These are phyloP conservation scores for Scaptodrosophila lebanonensis DNA, from an alignment of 1,140 invertebrate species.

Conservation along the genomic window DNA sequence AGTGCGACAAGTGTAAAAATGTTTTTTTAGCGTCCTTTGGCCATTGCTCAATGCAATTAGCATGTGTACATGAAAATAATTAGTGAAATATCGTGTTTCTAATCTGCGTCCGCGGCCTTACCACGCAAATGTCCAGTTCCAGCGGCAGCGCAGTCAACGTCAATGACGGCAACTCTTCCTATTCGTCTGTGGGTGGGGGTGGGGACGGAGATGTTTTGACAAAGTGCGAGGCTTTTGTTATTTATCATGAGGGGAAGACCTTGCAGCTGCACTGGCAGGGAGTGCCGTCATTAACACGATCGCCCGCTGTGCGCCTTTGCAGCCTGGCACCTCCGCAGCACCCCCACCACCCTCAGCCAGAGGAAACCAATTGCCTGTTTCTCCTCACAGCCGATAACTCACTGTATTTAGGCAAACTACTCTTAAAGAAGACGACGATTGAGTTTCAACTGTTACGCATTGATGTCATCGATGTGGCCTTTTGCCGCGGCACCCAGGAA, in stretches of 20 bases:
- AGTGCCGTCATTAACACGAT: constrained; percentile 42
- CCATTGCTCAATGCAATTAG: constrained; percentile 9
- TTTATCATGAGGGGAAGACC: constrained; percentile 35
- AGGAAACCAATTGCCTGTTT: constrained; percentile 25
- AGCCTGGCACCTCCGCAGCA: not conserved
- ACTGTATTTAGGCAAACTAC: constrained; percentile 36
- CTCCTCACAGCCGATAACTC: constrained; percentile 57
- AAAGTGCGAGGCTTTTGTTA: constrained; percentile 36
- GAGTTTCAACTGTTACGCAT: constrained; percentile 38
- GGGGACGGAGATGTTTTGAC: not conserved
- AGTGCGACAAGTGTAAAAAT: not conserved
- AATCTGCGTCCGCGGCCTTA: constrained; percentile 21
- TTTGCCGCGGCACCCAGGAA: constrained; percentile 39
- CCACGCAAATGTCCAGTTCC: constrained; percentile 5
- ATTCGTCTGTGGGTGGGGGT: not conserved
- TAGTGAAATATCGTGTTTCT: constrained; percentile 36
- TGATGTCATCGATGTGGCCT: constrained; percentile 58
- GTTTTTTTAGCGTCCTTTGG: constrained; percentile 7
- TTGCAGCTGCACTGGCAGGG: constrained; percentile 54
- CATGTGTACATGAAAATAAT: constrained; percentile 24
- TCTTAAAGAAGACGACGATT: constrained; percentile 6
- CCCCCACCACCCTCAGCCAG: not conserved
- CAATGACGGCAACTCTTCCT: not conserved
- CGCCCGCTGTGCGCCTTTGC: constrained; percentile 49
- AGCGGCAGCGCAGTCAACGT: constrained; percentile 1